These are phyloP conservation scores for Protonibea diacanthus DNA, from an alignment of 2,797 vertebrate species.

Conservation along the genomic window DNA sequence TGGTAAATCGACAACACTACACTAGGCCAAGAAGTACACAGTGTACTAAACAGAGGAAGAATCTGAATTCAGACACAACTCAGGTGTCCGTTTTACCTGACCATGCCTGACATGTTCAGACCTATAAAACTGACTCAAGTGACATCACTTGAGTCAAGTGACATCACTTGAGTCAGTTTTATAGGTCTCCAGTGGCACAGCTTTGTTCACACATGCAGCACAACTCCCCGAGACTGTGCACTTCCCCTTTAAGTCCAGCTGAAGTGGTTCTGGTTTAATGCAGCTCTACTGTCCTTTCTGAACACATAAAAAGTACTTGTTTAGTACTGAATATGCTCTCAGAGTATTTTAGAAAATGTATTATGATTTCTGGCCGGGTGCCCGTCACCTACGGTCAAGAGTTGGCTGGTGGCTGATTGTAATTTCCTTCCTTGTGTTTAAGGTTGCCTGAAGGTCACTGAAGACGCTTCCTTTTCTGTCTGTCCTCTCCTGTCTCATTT, in stretches of 20 bases:
- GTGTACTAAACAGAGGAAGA: too few relatives aligned
- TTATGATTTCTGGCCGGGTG: slow-evolving; percentile 19
- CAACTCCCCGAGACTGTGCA: too few relatives aligned
- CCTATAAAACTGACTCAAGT: neutral
- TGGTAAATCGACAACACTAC: too few relatives aligned
- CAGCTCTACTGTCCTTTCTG: neutral
- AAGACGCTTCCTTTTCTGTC: slow-evolving; percentile 30
- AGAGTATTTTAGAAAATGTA: neutral
- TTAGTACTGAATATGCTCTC: neutral
- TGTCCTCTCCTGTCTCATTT: slow-evolving; percentile 34
- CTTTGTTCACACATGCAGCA: neutral
- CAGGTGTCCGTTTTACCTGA: too few relatives aligned
- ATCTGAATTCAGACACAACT: too few relatives aligned
- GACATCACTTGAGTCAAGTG: neutral
- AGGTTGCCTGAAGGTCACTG: slow-evolving; percentile 31
- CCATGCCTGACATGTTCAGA: too few relatives aligned
- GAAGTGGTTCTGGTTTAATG: neutral
- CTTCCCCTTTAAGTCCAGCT: neutral
- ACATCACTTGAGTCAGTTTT: neutral
- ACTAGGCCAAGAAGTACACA: too few relatives aligned
- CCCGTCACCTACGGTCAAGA: slow-evolving; percentile 4
- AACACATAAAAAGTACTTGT: neutral
- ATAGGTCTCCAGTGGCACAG: too few relatives aligned
- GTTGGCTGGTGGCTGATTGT: slow-evolving; percentile 39
- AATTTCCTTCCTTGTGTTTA: slow-evolving; percentile 51